Percentiles rank a stretch among this genome's conserved stretches.
phyloP scores from a whole-genome alignment of 2,113 vertebrate species.

The Calcarius ornatus region DNA sequence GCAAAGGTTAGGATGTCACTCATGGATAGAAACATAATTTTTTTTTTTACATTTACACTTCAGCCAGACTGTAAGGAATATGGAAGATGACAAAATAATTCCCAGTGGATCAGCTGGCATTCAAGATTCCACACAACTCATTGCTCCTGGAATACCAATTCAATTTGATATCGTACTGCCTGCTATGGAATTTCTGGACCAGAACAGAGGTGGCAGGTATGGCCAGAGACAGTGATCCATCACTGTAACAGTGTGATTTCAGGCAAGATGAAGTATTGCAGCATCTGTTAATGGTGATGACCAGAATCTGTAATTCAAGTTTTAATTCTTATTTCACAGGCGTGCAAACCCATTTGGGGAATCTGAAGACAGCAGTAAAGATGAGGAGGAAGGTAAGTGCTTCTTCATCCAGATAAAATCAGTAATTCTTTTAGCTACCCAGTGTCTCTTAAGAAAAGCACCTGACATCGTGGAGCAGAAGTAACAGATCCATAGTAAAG shows the following conservation, averaged over 20 bases:
- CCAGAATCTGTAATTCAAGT: neutral
- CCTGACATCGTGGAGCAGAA: neutral
- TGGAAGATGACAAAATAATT: slow-evolving; percentile 43
- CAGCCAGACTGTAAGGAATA: slow-evolving; percentile 66
- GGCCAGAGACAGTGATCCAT: neutral
- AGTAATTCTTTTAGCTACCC: neutral
- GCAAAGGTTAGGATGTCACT: neutral
- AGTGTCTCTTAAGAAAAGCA: neutral
- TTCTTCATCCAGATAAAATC: neutral
- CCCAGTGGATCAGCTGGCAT: slow-evolving; percentile 53
- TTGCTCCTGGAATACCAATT: slow-evolving; percentile 92
- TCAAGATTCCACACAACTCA: slow-evolving; percentile 80
- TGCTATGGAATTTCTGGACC: slow-evolving; percentile 90
- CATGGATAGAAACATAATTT: neutral
- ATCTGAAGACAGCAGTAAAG: slow-evolving; percentile 80
- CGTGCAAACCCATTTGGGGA: slow-evolving; percentile 95
- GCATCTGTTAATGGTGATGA: neutral
- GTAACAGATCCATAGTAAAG: neutral
- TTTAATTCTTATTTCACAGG: slow-evolving; percentile 65
- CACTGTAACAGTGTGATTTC: neutral
- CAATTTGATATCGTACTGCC: slow-evolving; percentile 96
- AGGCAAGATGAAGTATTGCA: neutral
- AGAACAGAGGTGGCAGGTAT: slow-evolving; percentile 88
- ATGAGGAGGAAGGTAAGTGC: slow-evolving; percentile 84
- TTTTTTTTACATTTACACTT: neutral